phyloP scores from a whole-genome alignment of 2,797 vertebrate species.

The Varecia variegata region DNA sequence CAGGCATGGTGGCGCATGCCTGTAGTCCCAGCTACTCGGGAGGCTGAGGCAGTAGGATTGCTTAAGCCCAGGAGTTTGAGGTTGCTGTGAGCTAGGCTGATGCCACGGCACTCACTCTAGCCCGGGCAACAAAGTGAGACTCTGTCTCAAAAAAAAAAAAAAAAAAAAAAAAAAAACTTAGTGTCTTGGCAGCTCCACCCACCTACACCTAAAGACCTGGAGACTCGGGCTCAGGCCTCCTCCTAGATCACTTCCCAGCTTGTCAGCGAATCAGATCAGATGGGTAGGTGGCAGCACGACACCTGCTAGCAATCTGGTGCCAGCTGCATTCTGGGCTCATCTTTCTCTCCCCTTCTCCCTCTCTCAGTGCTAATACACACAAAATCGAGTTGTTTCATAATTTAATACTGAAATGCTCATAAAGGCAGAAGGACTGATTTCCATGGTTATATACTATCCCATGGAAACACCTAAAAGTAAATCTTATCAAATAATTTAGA shows the following conservation, averaged over 20 bases:
- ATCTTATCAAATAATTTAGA: neutral
- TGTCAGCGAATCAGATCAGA: neutral
- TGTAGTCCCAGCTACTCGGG: no score
- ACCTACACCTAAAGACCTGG: rapidly evolving
- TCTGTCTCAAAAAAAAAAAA: no score
- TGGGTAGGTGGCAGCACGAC: rapidly evolving
- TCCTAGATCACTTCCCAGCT: neutral
- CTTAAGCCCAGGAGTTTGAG: no score
- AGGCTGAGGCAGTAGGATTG: no score
- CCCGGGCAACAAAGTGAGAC: no score
- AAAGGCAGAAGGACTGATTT: neutral
- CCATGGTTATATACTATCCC: neutral
- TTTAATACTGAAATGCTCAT: neutral
- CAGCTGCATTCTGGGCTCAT: neutral
- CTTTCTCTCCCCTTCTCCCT: neutral
- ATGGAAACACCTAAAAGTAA: neutral
- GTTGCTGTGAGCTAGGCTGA: no score
- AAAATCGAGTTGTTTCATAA: neutral
- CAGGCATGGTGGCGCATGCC: no score
- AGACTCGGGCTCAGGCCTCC: neutral
- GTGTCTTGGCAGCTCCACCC: no score
- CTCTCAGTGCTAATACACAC: neutral
- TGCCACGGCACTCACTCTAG: no score
- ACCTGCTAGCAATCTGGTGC: neutral
- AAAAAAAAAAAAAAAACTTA: no score